Evolutionary conservation across 2,888 invertebrate species (phyloP).

Genomic region (Serripes groenlandicus): DNA sequence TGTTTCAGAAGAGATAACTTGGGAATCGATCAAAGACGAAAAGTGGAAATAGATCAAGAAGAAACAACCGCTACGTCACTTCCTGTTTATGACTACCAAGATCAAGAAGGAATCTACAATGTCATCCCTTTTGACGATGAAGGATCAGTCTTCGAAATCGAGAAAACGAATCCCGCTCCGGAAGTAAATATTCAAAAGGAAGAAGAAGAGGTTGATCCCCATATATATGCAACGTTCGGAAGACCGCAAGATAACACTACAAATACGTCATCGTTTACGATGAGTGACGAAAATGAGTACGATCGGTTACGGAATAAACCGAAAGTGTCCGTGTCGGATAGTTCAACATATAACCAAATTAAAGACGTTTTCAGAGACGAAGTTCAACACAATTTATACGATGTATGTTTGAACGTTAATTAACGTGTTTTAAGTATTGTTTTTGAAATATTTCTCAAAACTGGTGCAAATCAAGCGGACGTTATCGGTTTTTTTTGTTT

Average conservation of each 20-base stretch:
- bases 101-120: conserved; percentile 2
- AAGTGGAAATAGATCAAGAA: not conserved
- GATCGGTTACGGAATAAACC: conserved; percentile 17
- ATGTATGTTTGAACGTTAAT: too few species aligned
- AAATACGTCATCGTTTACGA: not conserved
- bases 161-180: not conserved
- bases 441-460: too few species aligned
- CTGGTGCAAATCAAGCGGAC: too few species aligned
- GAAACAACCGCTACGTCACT: conserved; percentile 19
- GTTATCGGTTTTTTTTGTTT: too few species aligned
- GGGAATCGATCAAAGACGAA: not conserved
- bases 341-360: not conserved
- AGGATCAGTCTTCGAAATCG: not conserved
- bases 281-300: conserved; percentile 9
- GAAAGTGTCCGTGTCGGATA: conserved; percentile 4
- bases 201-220: not conserved
- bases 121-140: conserved; percentile 8
- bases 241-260: not conserved
- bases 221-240: not conserved
- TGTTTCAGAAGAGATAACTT: not conserved
- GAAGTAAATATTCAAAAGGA: not conserved
- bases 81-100: not conserved
- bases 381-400: too few species aligned
- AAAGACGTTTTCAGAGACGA: not conserved
- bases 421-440: too few species aligned